phyloP scores from a whole-genome alignment of 2,113 vertebrate genomes.

The Trogon surrucura region DNA sequence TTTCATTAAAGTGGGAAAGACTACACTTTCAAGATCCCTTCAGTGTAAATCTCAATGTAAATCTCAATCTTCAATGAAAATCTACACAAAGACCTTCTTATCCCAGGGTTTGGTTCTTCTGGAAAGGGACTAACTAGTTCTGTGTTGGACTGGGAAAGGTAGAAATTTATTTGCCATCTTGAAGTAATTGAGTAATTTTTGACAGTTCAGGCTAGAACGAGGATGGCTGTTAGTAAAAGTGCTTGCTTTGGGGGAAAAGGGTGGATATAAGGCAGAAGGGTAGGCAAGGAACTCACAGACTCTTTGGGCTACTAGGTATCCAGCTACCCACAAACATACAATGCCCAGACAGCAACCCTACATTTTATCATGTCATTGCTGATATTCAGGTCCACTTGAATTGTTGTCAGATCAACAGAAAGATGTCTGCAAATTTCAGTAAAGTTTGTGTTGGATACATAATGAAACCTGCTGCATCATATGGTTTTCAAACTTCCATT shows the following conservation, averaged over 20 bases:
- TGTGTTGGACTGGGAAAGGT: neutral
- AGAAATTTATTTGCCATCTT: neutral
- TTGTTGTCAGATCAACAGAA: neutral
- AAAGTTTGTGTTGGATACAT: neutral
- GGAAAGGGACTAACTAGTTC: neutral
- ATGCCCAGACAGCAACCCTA: neutral
- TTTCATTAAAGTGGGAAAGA: neutral
- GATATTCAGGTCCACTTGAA: neutral
- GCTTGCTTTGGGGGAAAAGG: neutral
- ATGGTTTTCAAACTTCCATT: neutral
- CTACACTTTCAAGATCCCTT: neutral
- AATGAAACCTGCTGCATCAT: neutral
- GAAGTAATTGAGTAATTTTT: neutral
- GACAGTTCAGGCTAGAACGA: neutral
- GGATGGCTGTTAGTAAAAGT: neutral
- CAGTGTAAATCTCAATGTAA: neutral
- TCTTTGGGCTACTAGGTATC: neutral
- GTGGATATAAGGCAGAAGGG: neutral
- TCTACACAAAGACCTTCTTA: neutral
- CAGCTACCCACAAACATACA: neutral
- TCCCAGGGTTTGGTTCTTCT: neutral
- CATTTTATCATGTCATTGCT: neutral
- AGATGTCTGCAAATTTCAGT: neutral
- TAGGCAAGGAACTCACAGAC: neutral
- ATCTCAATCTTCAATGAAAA: neutral